Base-by-base conservation (phyloP, 2,797 vertebrate species). In the Intellagama lesueurii region DNA sequence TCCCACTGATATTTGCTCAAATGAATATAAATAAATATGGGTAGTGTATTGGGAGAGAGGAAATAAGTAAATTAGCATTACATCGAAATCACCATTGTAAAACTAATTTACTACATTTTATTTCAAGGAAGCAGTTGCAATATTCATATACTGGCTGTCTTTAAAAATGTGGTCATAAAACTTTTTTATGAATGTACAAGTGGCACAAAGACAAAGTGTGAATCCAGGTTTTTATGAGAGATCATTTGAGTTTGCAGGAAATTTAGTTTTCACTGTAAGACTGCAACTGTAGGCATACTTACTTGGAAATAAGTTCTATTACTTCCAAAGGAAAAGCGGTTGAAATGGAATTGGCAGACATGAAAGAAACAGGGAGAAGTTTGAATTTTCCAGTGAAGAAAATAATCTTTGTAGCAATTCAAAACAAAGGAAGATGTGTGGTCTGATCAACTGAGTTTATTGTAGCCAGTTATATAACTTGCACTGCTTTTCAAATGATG, bases 101-200 rank as follows among this genome's bases (percentile, higher is more conserved):
- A 89, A 87, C 69, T 86, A 89, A 91, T 90, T 89, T 32, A 4
- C 70, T 19, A 83, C 9, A 76, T 87, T 85, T 87, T 87, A 86
- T 90, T 90, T 91, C 84, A 70, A 92, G 90, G 88, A 92, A 91
- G 87, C 81, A 84, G 60, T 92, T 1, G 3, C 5, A 44, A 44
- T 89, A 75, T 56, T 81, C 84, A 88, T 89, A 94, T 94, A 84
- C 82, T 28, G 64, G 87, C 91, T 85, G 94, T 88, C 94, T 89
- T 94, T 93, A 94, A 92, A 96, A 95, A 70, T 92, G n/a, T 85
- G 91, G 86, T 92, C 93, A 89, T 96, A 94, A 97, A 96, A 92
- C 92, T 93, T 83, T 22, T 93, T 94, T 93, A 93, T 90, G 87
- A 87, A 91, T 87, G 93, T 94, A 91, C 83, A 90, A 91, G 86